Base-by-base conservation (phyloP, 2,113 vertebrate species). In the Anarhynchus alexandrinus region DNA sequence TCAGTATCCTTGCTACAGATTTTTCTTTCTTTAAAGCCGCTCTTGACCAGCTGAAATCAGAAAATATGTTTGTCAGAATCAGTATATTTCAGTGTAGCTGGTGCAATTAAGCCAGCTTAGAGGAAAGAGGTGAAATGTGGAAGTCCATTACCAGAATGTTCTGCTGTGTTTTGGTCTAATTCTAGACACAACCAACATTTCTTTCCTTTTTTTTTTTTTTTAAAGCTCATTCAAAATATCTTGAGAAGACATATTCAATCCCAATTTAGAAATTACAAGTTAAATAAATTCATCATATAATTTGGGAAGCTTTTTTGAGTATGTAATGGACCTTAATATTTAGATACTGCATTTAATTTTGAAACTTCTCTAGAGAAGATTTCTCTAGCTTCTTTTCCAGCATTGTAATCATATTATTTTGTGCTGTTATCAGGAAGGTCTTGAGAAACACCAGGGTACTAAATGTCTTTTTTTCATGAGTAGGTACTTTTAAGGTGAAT, bases 1-100 rank as follows among this genome's bases (percentile, higher is more conserved):
- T 59, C 29, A 47, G 3, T 25, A 42, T 18, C 8, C 7, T 59
- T 1, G 0, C 27, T 38, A 18, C 3, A 38, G 12, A 22, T 13
- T 25, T 38, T 54, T 36, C 4, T 86, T 40, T 80, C 32, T 30
- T 85, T 52, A 86, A 51, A 70, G 54, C 5, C 30, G 9, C 10
- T n/a, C 1, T 13, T 69, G 15, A 30, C 4, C 11, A 59, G 11
- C 2, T 36, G 45, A 81, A 86, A 77, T 72, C 17, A 69, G 29
- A 93, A 72, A 73, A 42, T 42, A 36, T 3, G 4, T 25, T 54
- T 67, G 3, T 30, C 6, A 3, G 19, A 81, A 49, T 66, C 34
- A 40, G 3, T 43, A 9, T 29, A 17, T 64, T 42, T 83, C 30
- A 30, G 2, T 34, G 21, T 22, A 47, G 7, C 11, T 69, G 3